These are phyloP conservation scores for Ectropis crepuscularia DNA, from an alignment of 2,888 invertebrate species.

Conservation along the genomic window DNA sequence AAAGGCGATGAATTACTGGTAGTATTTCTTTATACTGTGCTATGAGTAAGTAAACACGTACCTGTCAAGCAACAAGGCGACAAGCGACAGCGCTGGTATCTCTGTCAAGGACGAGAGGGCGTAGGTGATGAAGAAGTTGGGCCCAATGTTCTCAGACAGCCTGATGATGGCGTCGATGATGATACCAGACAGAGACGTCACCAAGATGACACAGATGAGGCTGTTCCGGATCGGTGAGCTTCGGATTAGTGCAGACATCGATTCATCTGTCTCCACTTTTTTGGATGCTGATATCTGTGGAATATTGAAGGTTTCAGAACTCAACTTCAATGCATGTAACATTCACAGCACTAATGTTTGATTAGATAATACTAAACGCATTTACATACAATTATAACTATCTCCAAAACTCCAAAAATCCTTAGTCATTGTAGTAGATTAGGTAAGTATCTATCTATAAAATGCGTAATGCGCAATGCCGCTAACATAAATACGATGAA, in stretches of 20 bases:
- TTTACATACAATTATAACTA: too few species aligned
- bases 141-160: conserved; percentile 64
- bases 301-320: not conserved
- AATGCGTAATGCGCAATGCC: too few species aligned
- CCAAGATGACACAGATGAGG: conserved; percentile 50
- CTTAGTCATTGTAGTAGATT: too few species aligned
- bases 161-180: conserved; percentile 64
- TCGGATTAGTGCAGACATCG: conserved; percentile 49
- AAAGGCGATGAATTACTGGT: too few species aligned
- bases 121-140: conserved; percentile 65
- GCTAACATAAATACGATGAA: too few species aligned
- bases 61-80: conserved; percentile 47
- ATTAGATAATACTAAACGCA: too few species aligned
- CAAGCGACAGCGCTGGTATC: conserved; percentile 51
- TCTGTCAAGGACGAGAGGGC: conserved; percentile 63
- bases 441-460: too few species aligned
- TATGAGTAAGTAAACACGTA: conserved; percentile 16
- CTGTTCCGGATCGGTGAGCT: conserved; percentile 52
- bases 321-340: too few species aligned
- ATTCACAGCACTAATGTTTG: too few species aligned
- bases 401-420: too few species aligned
- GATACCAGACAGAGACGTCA: conserved; percentile 55
- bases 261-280: conserved; percentile 50
- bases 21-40: too few species aligned
- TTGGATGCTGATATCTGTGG: conserved; percentile 46